Evolutionary conservation across 1,140 invertebrate genomes (phyloP), one percentile per base, ranked within the genome.

Genomic region (Euglossa dilemma): DNA sequence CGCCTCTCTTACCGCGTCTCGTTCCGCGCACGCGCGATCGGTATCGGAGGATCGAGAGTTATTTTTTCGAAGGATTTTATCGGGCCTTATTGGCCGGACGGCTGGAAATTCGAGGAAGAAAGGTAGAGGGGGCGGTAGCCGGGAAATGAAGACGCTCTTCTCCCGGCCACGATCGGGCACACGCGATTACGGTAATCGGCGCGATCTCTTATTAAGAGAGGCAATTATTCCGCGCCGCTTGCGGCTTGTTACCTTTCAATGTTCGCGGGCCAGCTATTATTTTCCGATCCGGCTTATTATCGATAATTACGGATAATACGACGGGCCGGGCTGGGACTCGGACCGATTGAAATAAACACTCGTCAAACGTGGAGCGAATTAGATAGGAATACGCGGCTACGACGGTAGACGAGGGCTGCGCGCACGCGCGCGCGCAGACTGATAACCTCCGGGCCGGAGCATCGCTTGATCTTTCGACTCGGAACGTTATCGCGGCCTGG

Each of bases 401-500:
- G 2, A 50, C 4, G 2, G 67, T 9, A 54, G 12, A 25, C 47
- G 25, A 69, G 7, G n/a, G 14, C 14, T 47, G 43, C n/a, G 54
- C 28, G 54, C 56, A 76, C 23, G 12, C 23, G 59, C 18, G 54
- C 56, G 77, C 25, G 1, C 11, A 43, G 25, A 23, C 6, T 52
- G 87, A 88, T 89, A 89, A 89, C 87, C 87, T 66, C 64, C 36
- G 18, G 18, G 11, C 11, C n/a, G 76, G 76, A 36, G 75, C 81
- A 80, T 85, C 82, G 70, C 56, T 72, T 77, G 74, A 87, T 87
- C 83, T 71, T 87, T 85, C 74, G 75, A 88, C 81, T 80, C 83
- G 50, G 50, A n/a, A 59, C 52, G 78, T 82, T 88, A 88, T 88
- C 87, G 25, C 50, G 52, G 57, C 59, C 57, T 69, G 80, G 70